Conservation (phyloP, 2,113 vertebrate genomes). For the Forbesichthys papilliferus region DNA sequence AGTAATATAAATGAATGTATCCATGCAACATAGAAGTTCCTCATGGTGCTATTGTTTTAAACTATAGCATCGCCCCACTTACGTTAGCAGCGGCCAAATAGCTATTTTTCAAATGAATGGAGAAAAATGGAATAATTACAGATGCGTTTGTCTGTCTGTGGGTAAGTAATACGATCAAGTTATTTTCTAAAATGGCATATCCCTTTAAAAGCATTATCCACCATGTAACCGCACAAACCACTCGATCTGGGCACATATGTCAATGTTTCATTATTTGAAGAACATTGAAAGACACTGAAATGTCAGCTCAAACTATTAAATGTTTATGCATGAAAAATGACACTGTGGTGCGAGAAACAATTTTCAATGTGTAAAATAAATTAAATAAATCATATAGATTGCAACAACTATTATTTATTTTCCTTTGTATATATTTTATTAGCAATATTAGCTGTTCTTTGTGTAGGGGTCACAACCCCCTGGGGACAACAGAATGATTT, state of each 20-base stretch:
- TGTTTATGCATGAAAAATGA: conserved; percentile 10
- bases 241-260: conserved; percentile 53
- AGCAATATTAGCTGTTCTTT: too few relatives aligned
- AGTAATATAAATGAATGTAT: conserved; percentile 58
- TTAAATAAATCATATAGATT: too few relatives aligned
- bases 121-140: conserved; percentile 64
- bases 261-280: conserved; percentile 44
- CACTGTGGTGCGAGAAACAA: not conserved
- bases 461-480: too few relatives aligned
- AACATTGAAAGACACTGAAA: conserved; percentile 13
- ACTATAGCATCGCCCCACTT: conserved; percentile 31
- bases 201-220: conserved; percentile 45
- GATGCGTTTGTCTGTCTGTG: conserved; percentile 60
- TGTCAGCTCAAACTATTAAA: not conserved
- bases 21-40: conserved; percentile 57
- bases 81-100: conserved; percentile 48
- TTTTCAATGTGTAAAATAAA: not conserved
- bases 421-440: too few relatives aligned
- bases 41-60: conserved; percentile 32
- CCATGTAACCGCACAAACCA: conserved; percentile 38
- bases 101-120: conserved; percentile 65
- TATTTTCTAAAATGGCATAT: conserved; percentile 61
- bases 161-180: conserved; percentile 65
- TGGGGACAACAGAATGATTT: too few relatives aligned
- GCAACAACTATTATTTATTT: too few relatives aligned